Evolutionary conservation across 2,113 vertebrate genomes (phyloP), one percentile per base, ranked within the genome.

Genomic region (Rattus rattus): DNA sequence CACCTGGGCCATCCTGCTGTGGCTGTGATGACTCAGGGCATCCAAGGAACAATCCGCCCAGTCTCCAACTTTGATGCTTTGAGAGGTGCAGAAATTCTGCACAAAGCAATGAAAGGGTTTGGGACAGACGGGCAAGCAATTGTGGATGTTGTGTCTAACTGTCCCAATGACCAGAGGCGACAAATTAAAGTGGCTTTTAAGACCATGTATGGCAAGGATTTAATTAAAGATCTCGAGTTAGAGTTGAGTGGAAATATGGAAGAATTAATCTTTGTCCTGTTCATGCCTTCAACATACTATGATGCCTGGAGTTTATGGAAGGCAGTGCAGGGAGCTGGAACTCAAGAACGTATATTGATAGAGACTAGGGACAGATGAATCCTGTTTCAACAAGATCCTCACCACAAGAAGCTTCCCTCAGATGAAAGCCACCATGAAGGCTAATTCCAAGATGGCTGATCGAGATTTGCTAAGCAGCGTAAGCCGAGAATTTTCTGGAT

Each of bases 101-200:
- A 99, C 79, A 99, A 99, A 97, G 99, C 99, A 63, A 99, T 99
- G 99, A 99, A 99, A 75, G 99, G 99, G 12, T 99, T 99, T 98
- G 99, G 99, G 72, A 99, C 99, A 13, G 98, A 99, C 49, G 99
- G 99, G 59, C 98, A 99, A 96, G 98, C 99, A 8, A 99, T 99
- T 93, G 98, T 99, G 90, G 97, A 98, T 7, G 98, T 99, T 67
- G 99, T 99, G n/a, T 95, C 99, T 72, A 98, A 97, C 94, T 98
- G 99, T 92, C 99, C 99, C 94, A 99, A 97, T 70, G 98, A 98
- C 77, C 99, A 99, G 97, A 99, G 99, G 90, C 99, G 99, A 97
- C 98, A 99, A 96, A 99, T 99, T 96, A 99, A 99, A 96, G 96
- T 98, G 77, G 98, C 99, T 96, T 99, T 99, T 98, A 99, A 99